Base-by-base conservation (phyloP, 35 echinoderm and acorn worm species). In the Diadema setosum region DNA sequence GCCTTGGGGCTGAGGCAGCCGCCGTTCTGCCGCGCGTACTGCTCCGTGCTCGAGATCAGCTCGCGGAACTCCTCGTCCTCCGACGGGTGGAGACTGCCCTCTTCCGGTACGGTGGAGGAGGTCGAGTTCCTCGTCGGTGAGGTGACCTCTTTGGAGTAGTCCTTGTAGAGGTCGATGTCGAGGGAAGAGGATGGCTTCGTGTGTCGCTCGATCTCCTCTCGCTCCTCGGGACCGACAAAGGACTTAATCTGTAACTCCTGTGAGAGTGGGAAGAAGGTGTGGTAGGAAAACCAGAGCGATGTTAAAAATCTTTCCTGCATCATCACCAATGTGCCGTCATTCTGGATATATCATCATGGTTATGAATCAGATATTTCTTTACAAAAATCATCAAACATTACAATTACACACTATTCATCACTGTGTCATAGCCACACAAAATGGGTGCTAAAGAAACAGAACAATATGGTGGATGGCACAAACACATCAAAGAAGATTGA, bases 111-210 rank as follows among this genome's bases (percentile, higher is more conserved):
- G 41, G 18, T 81, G 29, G 86, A 57, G 23, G 63, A 64, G 14
- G 78, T 83, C 16, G 59, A 46, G 50, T 61, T 84, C 78, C 80
- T 76, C 7, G 60, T 70, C 4, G 94, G 89, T 0, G 94, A 91
- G 5, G 89, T 82, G 4, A 95, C 89, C 41, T 95, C 92, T 65
- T 99, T 99, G 45, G 96, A 98, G 80, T 99, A 99, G 46, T 99
- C 96, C 61, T 94, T 99, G 45, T 89, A 99, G 27, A 99, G 90
- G 52, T 99, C 83, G 21, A 95, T 86, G 57, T 94, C 92, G 32
- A 94, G 34, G 23, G 81, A 90, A 6, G 87, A 70, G 4, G 92
- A 94, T 70, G 87, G 91, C 15, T 81, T 25, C 59, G 81, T 82
- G 80, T 49, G 40, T 35, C 63, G 30, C 58, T 83, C 33, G 58